Evolutionary conservation across 1,140 invertebrate genomes (phyloP).

Genomic region (Adoxophyes honmai): DNA sequence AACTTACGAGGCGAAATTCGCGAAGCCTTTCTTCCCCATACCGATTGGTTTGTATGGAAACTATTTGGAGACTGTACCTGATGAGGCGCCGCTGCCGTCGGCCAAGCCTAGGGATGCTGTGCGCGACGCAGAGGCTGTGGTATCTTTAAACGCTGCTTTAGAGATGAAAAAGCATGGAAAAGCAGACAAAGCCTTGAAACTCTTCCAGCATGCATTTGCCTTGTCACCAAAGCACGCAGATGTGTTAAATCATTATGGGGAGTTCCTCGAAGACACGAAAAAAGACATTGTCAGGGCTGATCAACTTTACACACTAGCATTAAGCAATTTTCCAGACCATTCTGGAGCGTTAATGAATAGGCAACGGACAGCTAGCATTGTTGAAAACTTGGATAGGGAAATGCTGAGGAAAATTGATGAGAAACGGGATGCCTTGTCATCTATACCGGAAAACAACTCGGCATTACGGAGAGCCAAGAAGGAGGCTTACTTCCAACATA

Average conservation of each 20-base stretch:
- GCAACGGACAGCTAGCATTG: conserved; percentile 89
- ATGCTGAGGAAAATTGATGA: conserved; percentile 90
- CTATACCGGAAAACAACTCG: conserved; percentile 87
- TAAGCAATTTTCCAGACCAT: conserved; percentile 90
- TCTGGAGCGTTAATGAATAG: conserved; percentile 88
- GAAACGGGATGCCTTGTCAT: conserved; percentile 89
- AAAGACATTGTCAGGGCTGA: conserved; percentile 94
- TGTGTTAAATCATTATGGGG: conserved; percentile 94
- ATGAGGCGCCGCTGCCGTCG: conserved; percentile 32
- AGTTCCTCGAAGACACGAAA: conserved; percentile 92
- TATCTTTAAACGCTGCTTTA: conserved; percentile 88
- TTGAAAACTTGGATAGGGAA: conserved; percentile 92
- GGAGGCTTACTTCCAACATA: conserved; percentile 96
- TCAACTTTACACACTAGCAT: conserved; percentile 89
- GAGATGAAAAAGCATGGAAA: conserved; percentile 91
- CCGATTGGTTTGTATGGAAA: conserved; percentile 63
- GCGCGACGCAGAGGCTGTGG: conserved; percentile 85
- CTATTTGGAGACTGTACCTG: conserved; percentile 50
- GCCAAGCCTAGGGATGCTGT: conserved; percentile 41
- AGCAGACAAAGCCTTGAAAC: conserved; percentile 89
- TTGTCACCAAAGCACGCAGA: conserved; percentile 95
- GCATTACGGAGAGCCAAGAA: conserved; percentile 92
- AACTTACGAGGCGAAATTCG: conserved; percentile 52
- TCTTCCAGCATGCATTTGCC: conserved; percentile 94
- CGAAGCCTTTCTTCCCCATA: conserved; percentile 65